A percentile compares a stretch with the other conserved stretches of the same genome.
Conservation (phyloP, 2,797 vertebrate species). For the Chloroceryle amazona region DNA sequence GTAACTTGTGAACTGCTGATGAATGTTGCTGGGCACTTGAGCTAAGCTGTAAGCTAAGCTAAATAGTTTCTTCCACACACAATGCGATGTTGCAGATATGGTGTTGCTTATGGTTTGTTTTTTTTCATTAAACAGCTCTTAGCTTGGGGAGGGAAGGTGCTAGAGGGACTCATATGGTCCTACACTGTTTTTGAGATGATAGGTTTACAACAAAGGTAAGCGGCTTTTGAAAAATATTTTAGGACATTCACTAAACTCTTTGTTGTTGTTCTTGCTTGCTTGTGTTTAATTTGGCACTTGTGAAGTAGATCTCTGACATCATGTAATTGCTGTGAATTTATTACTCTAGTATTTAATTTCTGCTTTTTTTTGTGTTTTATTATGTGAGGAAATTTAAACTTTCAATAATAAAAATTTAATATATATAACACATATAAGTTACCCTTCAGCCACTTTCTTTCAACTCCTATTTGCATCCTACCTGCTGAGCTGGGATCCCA, state of each 20-base stretch:
- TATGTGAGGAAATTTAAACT: background rate
- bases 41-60: background rate
- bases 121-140: background rate
- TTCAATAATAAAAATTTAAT: background rate
- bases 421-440: background rate
- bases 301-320: background rate
- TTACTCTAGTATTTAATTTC: background rate
- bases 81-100: background rate
- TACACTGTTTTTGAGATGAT: background rate
- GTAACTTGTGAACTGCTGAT: background rate
- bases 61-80: fast-evolving
- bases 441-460: background rate
- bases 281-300: background rate
- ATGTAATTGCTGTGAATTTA: background rate
- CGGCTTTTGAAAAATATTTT: background rate
- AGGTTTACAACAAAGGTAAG: background rate
- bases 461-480: background rate
- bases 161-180: background rate
- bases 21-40: background rate
- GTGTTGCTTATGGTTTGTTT: background rate
- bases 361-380: background rate
- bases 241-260: background rate
- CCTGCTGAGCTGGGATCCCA: background rate
- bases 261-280: background rate
- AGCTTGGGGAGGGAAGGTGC: background rate